These are phyloP conservation scores for Galaxias olidus DNA, from an alignment of 2,797 vertebrate species.

Conservation along the genomic window DNA sequence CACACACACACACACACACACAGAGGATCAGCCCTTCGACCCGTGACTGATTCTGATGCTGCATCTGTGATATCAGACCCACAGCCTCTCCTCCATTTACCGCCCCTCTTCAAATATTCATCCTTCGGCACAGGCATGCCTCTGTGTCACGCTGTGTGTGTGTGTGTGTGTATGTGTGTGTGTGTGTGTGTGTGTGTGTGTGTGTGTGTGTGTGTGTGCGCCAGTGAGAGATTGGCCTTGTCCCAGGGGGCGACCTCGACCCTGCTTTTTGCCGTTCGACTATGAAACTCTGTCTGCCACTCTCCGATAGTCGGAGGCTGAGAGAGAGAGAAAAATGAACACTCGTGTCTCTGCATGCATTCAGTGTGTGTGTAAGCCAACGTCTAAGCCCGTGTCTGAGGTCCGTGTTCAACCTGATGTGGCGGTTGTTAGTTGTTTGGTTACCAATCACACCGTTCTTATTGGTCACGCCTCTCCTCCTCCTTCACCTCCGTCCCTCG, in stretches of 20 bases:
- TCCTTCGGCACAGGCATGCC: conserved; percentile 30
- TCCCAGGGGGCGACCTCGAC: conserved; percentile 53
- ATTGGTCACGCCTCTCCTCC: background rate
- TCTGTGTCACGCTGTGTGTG: background rate
- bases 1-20: conserved; percentile 9
- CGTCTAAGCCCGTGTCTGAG: conserved; percentile 23
- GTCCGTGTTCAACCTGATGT: background rate
- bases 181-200: background rate
- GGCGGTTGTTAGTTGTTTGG: too few relatives aligned
- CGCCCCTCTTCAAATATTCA: conserved; percentile 58
- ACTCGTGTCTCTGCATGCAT: background rate
- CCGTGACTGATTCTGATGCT: conserved; percentile 54
- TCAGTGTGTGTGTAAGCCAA: background rate
- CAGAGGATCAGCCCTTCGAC: conserved; percentile 43
- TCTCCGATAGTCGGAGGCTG: conserved; percentile 30
- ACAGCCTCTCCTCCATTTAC: conserved; percentile 44
- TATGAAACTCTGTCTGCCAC: conserved; percentile 45
- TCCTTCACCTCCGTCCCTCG: background rate
- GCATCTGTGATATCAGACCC: conserved; percentile 57
- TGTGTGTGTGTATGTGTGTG: conserved; percentile 10
- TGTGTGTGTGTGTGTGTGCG: conserved; percentile 1
- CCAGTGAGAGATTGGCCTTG: conserved; percentile 31
- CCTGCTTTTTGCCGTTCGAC: conserved; percentile 57
- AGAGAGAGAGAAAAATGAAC: background rate
- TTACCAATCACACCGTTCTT: background rate